Conservation (phyloP, 2,888 invertebrate species). For the Thereva unica region DNA sequence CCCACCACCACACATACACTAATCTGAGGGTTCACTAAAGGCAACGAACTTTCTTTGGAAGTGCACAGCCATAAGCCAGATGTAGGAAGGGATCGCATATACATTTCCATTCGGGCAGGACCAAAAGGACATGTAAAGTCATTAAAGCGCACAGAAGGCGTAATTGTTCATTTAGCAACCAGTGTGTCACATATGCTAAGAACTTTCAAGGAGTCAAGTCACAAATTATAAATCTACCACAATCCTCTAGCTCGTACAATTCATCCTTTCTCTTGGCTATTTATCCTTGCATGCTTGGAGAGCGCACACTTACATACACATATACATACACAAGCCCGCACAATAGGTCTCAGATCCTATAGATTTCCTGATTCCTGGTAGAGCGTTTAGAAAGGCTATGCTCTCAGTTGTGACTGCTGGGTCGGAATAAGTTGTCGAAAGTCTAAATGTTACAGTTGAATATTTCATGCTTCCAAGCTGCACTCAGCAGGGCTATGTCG, state of each 20-base stretch:
- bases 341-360: constrained; percentile 8
- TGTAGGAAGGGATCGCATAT: background rate
- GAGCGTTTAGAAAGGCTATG: constrained; percentile 14
- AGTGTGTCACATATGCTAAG: constrained; percentile 24
- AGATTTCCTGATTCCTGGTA: constrained; percentile 7
- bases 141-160: constrained; percentile 19
- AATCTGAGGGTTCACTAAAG: constrained; percentile 10
- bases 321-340: too few relatives aligned
- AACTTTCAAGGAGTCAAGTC: constrained; percentile 30
- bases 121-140: constrained; percentile 29
- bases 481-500: constrained; percentile 16
- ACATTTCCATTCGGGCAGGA: background rate
- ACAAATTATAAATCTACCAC: constrained; percentile 29
- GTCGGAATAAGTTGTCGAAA: constrained; percentile 30
- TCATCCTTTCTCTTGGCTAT: constrained; percentile 15
- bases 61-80: background rate
- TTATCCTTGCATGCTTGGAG: background rate
- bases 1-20: background rate
- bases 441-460: constrained; percentile 28
- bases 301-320: too few relatives aligned
- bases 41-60: background rate
- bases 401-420: constrained; percentile 22
- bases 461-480: constrained; percentile 12
- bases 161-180: constrained; percentile 23
- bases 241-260: constrained; percentile 13